These are phyloP conservation scores for Brachyopa scutellaris DNA, from an alignment of 2,888 invertebrate species.

Conservation along the genomic window DNA sequence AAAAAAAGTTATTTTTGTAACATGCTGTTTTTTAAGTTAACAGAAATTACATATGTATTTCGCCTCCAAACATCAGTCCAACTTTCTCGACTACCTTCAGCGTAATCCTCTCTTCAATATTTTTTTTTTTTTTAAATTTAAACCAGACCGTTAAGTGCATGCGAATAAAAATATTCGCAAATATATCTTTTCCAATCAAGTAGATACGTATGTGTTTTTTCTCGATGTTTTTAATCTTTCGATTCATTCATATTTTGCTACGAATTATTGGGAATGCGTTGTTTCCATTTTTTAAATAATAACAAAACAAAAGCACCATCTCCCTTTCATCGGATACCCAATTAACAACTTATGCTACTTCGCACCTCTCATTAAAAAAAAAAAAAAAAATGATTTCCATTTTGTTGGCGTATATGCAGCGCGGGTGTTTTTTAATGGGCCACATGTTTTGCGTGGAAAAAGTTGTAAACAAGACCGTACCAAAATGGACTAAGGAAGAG, in stretches of 20 bases:
- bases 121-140: too few relatives aligned
- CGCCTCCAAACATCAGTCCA: too few relatives aligned
- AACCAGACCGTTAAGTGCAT: too few relatives aligned
- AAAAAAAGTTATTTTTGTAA: too few relatives aligned
- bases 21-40: too few relatives aligned
- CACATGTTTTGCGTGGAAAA: constrained; percentile 35
- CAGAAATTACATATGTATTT: too few relatives aligned
- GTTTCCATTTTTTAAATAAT: background rate
- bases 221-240: background rate
- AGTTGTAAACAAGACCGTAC: constrained; percentile 29
- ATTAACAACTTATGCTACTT: constrained; percentile 38
- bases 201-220: too few relatives aligned
- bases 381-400: constrained; percentile 6
- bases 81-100: too few relatives aligned
- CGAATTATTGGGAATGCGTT: background rate
- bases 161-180: too few relatives aligned
- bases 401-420: constrained; percentile 26
- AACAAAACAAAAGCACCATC: background rate
- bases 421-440: constrained; percentile 46
- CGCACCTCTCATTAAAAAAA: constrained; percentile 19
- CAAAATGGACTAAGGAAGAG: background rate
- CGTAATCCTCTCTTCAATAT: too few relatives aligned
- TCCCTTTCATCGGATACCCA: constrained; percentile 23
- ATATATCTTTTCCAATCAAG: background rate
- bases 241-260: background rate